These are phyloP conservation scores for Babylonia areolata DNA, from an alignment of 1,140 invertebrate species.

Conservation along the genomic window DNA sequence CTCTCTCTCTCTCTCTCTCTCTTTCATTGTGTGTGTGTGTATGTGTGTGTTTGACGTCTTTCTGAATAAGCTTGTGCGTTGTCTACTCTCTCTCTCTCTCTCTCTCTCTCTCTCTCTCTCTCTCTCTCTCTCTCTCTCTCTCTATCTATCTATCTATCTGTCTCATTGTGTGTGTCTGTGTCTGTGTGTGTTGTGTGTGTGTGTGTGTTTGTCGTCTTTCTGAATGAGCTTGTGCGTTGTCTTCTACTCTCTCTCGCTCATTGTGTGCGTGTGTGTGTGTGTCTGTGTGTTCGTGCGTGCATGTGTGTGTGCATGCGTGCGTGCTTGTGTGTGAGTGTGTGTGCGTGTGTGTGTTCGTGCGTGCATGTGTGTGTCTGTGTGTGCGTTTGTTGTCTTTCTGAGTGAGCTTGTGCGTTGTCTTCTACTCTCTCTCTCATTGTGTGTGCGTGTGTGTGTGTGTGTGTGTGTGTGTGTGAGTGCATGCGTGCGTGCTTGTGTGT, in stretches of 20 bases:
- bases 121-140: no score
- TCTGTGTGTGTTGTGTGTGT: no score
- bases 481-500: background rate
- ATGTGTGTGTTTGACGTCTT: background rate
- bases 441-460: no score
- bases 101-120: no score
- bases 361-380: background rate
- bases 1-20: background rate
- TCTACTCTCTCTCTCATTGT: no score
- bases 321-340: background rate
- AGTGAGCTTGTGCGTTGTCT: background rate
- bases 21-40: background rate
- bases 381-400: background rate
- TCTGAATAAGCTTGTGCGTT: background rate
- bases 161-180: background rate
- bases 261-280: background rate
- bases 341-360: background rate
- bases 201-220: background rate
- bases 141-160: no score
- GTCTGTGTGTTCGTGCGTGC: background rate
- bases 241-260: background rate
- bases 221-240: background rate
- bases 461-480: no score
- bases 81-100: background rate
- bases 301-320: background rate